phyloP scores from a whole-genome alignment of 2,888 invertebrate genomes.

The Odontomyia ornata region DNA sequence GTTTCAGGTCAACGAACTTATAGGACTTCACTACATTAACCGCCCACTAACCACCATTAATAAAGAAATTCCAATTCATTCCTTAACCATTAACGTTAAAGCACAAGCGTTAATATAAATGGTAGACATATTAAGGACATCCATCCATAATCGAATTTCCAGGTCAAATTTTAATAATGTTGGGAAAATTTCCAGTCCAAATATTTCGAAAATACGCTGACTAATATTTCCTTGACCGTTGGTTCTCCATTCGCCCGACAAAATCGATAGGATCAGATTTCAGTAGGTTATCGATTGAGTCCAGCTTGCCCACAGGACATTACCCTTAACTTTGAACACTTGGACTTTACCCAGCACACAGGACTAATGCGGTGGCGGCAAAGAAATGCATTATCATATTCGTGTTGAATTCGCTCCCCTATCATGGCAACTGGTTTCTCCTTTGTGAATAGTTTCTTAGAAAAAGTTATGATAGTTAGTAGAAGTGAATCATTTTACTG shows the following conservation, averaged over 20 bases:
- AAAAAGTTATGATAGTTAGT: neutral
- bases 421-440: neutral
- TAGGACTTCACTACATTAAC: neutral
- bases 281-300: slow-evolving; percentile 44
- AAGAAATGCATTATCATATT: slow-evolving; percentile 23
- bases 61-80: neutral
- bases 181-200: neutral
- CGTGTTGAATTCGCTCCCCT: neutral
- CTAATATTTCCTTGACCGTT: slow-evolving; percentile 38
- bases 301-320: slow-evolving; percentile 39
- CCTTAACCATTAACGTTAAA: neutral
- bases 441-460: neutral
- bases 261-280: neutral
- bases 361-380: neutral
- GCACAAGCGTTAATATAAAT: neutral
- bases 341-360: neutral
- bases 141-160: neutral
- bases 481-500: neutral
- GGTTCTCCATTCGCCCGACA: neutral
- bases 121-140: neutral
- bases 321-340: slow-evolving; percentile 47
- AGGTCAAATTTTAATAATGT: slow-evolving; percentile 7
- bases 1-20: slow-evolving; percentile 27
- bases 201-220: neutral
- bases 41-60: neutral